Conservation (phyloP, 1,140 invertebrate species). For the Papilio aristodemus region DNA sequence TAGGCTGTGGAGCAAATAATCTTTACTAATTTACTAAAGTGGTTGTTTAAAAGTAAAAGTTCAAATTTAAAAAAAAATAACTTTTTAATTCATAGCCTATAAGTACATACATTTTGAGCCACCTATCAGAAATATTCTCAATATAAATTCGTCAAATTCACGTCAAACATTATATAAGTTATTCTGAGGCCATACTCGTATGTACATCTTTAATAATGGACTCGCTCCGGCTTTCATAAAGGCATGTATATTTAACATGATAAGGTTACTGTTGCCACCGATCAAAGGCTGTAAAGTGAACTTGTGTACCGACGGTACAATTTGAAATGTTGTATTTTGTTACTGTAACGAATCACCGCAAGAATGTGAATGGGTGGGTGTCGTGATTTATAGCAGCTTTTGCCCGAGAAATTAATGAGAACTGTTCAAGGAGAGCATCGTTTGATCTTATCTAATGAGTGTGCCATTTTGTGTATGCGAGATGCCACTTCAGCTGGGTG, state of each 20-base stretch:
- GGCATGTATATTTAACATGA: constrained; percentile 12
- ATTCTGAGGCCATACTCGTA: constrained; percentile 11
- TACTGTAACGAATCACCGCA: constrained; percentile 21
- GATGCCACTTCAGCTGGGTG: constrained; percentile 41
- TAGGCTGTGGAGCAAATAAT: neutral
- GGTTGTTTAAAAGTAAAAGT: too few species aligned
- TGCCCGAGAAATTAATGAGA: constrained; percentile 53
- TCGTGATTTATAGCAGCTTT: constrained; percentile 48
- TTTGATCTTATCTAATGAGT: constrained; percentile 57
- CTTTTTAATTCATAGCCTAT: too few species aligned
- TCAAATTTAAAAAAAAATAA: too few species aligned
- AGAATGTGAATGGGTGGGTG: constrained; percentile 39
- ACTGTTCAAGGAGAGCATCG: constrained; percentile 43
- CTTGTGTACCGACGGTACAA: neutral
- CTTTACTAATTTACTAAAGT: too few species aligned
- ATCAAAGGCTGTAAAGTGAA: constrained; percentile 21
- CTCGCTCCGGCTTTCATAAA: constrained; percentile 1
- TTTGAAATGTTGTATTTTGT: constrained; percentile 19
- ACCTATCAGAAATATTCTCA: neutral
- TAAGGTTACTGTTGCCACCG: constrained; percentile 11
- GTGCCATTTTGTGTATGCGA: constrained; percentile 41
- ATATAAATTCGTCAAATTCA: constrained; percentile 11
- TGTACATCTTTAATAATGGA: constrained; percentile 17
- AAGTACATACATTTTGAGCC: neutral
- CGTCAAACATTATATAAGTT: constrained; percentile 14